These are phyloP conservation scores for Scalopus aquaticus DNA, from an alignment of 2,113 vertebrate species.

Conservation along the genomic window DNA sequence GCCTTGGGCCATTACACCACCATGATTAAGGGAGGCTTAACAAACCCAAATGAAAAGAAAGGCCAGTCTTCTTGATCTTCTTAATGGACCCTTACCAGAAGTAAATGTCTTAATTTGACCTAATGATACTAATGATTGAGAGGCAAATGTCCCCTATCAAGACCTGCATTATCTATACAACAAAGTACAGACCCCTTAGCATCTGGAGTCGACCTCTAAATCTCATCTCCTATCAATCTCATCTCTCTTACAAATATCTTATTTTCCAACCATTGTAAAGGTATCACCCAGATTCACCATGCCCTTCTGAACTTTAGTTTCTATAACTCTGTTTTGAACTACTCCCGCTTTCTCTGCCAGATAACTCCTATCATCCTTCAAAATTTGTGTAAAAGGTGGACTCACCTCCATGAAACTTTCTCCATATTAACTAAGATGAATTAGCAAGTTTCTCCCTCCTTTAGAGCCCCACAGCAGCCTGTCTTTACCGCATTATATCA, in stretches of 20 bases:
- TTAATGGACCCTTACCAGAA: not conserved
- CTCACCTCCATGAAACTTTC: not conserved
- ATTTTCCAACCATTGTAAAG: not conserved
- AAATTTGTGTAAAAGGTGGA: not conserved
- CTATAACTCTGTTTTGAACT: not conserved
- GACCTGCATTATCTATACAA: not conserved
- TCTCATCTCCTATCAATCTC: not conserved
- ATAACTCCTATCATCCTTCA: not conserved
- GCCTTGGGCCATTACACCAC: not conserved
- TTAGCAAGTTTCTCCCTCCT: not conserved
- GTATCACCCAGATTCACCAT: not conserved
- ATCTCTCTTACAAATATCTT: not conserved
- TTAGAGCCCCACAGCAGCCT: not conserved
- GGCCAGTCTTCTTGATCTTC: not conserved
- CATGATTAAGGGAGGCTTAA: not conserved
- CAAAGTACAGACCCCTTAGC: not conserved
- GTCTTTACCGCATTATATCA: not conserved
- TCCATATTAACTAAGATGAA: not conserved
- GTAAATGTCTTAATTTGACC: not conserved
- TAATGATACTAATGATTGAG: not conserved
- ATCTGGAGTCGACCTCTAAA: not conserved
- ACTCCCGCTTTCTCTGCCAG: not conserved
- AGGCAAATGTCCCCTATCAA: not conserved
- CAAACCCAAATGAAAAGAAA: not conserved
- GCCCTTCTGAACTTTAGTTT: not conserved